Percentiles rank a stretch among this genome's conserved stretches.
Evolutionary conservation across 2,888 invertebrate species (phyloP).

Genomic region (Tipula lateralis): DNA sequence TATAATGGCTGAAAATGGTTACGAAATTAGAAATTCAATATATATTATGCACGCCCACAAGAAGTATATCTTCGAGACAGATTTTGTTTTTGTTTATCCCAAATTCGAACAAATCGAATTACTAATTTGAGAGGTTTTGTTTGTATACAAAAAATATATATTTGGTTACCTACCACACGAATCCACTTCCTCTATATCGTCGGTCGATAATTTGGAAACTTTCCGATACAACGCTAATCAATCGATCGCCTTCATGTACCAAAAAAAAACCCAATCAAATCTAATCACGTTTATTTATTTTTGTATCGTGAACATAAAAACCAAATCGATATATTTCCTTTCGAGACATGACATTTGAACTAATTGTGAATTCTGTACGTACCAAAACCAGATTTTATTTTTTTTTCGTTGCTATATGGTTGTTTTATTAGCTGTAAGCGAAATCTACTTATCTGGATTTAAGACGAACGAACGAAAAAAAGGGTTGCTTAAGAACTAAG

Average conservation of each 20-base stretch:
- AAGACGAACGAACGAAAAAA: not conserved
- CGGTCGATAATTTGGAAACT: not conserved
- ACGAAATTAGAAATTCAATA: not conserved
- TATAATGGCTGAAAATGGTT: not conserved
- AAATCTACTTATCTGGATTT: constrained; percentile 5
- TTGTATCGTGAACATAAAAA: not conserved
- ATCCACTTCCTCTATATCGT: not conserved
- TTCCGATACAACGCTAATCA: not conserved
- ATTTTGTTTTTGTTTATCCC: no score
- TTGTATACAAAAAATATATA: not conserved
- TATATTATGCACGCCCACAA: not conserved
- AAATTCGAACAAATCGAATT: not conserved
- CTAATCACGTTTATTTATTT: not conserved
- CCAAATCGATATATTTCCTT: not conserved
- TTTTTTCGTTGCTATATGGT: not conserved
- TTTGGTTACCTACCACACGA: not conserved
- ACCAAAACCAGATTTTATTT: not conserved
- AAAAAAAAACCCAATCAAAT: not conserved
- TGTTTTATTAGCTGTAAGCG: not conserved
- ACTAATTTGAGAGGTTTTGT: not conserved
- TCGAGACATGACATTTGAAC: not conserved
- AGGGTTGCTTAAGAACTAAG: not conserved
- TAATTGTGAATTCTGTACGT: constrained; percentile 1
- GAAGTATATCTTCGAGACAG: no score
- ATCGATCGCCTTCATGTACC: not conserved